phyloP scores from a whole-genome alignment of 1,140 invertebrate genomes.

The Diorhabda carinulata region DNA sequence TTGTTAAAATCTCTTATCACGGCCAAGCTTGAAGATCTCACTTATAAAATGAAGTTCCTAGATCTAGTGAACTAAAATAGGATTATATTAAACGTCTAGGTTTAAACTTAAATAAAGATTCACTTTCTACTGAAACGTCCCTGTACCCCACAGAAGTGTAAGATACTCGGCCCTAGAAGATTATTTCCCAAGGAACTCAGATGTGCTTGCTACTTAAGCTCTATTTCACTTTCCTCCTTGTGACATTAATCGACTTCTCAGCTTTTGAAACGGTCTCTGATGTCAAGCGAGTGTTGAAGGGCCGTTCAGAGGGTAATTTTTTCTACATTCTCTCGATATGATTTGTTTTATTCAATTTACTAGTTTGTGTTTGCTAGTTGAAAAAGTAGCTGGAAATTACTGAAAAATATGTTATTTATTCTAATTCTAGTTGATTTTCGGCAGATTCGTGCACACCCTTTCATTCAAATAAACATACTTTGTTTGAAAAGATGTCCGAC shows the following conservation, averaged over 20 bases:
- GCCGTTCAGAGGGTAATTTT: background rate
- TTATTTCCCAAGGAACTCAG: conserved; percentile 43
- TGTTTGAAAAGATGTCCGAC: too few relatives aligned
- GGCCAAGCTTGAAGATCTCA: background rate
- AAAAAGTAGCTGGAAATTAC: too few relatives aligned
- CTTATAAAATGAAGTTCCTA: background rate
- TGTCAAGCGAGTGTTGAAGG: conserved; percentile 5
- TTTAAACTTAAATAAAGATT: background rate
- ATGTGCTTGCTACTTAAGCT: conserved; percentile 46
- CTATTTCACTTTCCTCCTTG: conserved; percentile 44
- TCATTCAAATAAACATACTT: too few relatives aligned
- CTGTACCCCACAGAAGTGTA: conserved; percentile 28
- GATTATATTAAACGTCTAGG: background rate
- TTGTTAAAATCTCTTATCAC: background rate
- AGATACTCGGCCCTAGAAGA: conserved; percentile 39
- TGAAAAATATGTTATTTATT: too few relatives aligned
- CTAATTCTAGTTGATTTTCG: too few relatives aligned
- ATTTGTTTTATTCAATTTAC: background rate
- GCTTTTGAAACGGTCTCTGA: conserved; percentile 41
- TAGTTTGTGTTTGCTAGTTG: background rate
- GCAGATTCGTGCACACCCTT: too few relatives aligned
- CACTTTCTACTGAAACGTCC: background rate
- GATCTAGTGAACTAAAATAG: background rate
- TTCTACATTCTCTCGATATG: background rate
- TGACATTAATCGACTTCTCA: conserved; percentile 47